phyloP scores from a whole-genome alignment of 1,140 invertebrate species.

The Orussus abietinus region DNA sequence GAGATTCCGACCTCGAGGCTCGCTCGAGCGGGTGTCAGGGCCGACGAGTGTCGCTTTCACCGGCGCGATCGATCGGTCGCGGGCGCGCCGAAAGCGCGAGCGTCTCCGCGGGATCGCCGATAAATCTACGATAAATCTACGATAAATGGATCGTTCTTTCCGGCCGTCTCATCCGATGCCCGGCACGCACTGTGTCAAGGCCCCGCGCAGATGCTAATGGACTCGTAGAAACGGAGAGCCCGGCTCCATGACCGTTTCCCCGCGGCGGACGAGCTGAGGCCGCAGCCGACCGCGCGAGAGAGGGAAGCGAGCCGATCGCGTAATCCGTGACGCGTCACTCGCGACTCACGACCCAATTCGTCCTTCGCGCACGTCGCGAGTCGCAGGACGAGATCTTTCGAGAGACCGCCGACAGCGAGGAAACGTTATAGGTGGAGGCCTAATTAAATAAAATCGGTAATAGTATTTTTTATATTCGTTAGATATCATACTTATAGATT shows the following conservation, averaged over 20 bases:
- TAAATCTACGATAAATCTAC: too few species aligned
- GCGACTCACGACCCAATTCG: slow-evolving; percentile 37
- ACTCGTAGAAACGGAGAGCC: slow-evolving; percentile 26
- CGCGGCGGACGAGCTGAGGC: not conserved
- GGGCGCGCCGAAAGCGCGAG: slow-evolving; percentile 23
- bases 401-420: too few species aligned
- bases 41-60: too few species aligned
- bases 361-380: slow-evolving; percentile 25
- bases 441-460: too few species aligned
- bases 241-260: slow-evolving; percentile 16
- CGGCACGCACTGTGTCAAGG: slow-evolving; percentile 52
- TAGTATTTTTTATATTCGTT: too few species aligned
- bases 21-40: too few species aligned
- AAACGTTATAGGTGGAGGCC: too few species aligned
- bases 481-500: too few species aligned
- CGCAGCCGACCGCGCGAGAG: not conserved
- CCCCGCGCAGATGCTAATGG: slow-evolving; percentile 46
- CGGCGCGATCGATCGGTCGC: too few species aligned
- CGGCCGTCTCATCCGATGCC: slow-evolving; percentile 48
- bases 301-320: slow-evolving; percentile 21
- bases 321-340: slow-evolving; percentile 34
- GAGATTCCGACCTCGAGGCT: too few species aligned
- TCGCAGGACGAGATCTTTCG: too few species aligned
- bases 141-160: slow-evolving; percentile 53
- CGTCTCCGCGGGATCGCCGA: slow-evolving; percentile 32